These are phyloP conservation scores for Tricholaema leucomelas DNA, from an alignment of 2,113 vertebrate genomes.

Conservation along the genomic window DNA sequence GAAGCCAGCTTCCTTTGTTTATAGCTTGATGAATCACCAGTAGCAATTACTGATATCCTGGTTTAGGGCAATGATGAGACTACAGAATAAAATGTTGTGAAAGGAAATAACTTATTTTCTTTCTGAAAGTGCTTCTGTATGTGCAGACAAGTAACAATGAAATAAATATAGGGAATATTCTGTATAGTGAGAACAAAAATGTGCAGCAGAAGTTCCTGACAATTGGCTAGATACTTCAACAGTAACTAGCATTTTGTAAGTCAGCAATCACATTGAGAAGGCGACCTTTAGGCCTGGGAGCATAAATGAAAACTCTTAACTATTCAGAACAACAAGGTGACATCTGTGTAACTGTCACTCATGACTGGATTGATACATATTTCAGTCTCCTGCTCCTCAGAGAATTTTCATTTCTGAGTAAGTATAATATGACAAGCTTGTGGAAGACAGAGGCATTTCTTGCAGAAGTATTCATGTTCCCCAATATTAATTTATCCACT, in stretches of 20 bases:
- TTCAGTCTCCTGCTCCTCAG: neutral
- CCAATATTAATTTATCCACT: constrained; percentile 10
- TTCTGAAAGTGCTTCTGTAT: neutral
- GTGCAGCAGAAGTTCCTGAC: neutral
- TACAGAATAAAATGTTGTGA: neutral
- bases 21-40: neutral
- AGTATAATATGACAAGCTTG: neutral
- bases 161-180: neutral
- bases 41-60: constrained; percentile 6
- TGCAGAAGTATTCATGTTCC: constrained; percentile 6
- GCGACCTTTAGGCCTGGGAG: neutral
- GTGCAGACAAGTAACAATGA: neutral
- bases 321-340: neutral
- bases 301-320: neutral
- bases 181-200: neutral
- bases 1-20: neutral
- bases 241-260: neutral
- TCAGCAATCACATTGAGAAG: neutral
- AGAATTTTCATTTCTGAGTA: neutral
- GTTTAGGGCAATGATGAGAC: neutral
- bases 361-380: fast-evolving
- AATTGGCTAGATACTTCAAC: neutral
- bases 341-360: neutral
- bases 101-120: neutral
- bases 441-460: constrained; percentile 1